Conservation (phyloP, 2,888 invertebrate species). For the Sesia bembeciformis region DNA sequence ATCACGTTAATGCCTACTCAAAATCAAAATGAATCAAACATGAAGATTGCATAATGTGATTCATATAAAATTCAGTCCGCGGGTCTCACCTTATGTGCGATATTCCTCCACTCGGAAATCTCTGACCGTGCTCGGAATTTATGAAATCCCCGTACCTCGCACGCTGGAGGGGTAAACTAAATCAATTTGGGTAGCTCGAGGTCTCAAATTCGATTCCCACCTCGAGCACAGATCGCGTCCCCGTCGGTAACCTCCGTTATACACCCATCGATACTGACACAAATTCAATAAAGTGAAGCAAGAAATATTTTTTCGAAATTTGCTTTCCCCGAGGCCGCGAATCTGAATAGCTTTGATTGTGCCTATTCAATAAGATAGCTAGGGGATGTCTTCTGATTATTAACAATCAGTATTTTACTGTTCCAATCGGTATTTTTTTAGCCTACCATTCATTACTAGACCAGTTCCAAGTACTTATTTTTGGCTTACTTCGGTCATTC, state of each 20-base stretch:
- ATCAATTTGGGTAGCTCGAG: slow-evolving; percentile 62
- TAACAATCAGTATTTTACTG: too few species aligned
- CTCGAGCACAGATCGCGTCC: slow-evolving; percentile 40
- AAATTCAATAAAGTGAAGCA: slow-evolving; percentile 45
- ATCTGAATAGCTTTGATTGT: slow-evolving; percentile 2
- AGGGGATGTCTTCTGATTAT: too few species aligned
- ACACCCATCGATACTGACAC: slow-evolving; percentile 39
- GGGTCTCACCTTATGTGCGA: slow-evolving; percentile 4
- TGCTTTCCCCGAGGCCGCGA: slow-evolving; percentile 5
- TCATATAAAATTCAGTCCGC: slow-evolving; percentile 4
- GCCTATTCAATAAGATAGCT: background rate
- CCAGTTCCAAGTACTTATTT: too few species aligned
- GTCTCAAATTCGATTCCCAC: slow-evolving; percentile 65
- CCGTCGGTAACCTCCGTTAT: slow-evolving; percentile 41
- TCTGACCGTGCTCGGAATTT: slow-evolving; percentile 25
- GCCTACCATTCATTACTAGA: too few species aligned
- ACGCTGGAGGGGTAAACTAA: slow-evolving; percentile 43
- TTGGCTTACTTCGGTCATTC: too few species aligned
- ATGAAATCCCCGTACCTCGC: slow-evolving; percentile 34
- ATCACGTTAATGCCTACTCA: too few species aligned
- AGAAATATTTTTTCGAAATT: slow-evolving; percentile 33
- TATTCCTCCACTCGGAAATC: slow-evolving; percentile 1
- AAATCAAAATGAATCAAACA: too few species aligned
- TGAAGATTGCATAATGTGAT: background rate
- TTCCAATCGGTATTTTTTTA: too few species aligned